A percentile compares a stretch with the other conserved stretches of the same genome.
phyloP scores from a whole-genome alignment of 92 coral and sea anemone genomes.

The Galaxea fascicularis region DNA sequence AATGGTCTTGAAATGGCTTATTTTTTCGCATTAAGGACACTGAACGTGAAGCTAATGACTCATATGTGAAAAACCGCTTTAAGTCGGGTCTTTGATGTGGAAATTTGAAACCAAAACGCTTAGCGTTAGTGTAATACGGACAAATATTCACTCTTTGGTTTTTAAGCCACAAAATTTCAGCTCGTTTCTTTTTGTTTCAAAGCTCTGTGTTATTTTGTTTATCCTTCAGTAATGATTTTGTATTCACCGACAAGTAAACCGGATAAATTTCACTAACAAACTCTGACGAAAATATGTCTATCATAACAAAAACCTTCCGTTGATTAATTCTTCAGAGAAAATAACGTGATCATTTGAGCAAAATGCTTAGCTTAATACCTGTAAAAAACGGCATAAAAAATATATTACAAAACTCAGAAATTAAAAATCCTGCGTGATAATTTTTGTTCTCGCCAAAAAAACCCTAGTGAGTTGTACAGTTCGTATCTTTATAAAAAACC shows the following conservation, averaged over 20 bases:
- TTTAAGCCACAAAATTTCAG: slow-evolving; percentile 1
- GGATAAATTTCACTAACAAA: slow-evolving; percentile 28
- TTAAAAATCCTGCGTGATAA: background rate
- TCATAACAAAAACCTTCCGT: background rate
- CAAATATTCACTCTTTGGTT: slow-evolving; percentile 25
- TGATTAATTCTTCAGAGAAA: background rate
- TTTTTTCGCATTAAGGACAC: slow-evolving; percentile 56
- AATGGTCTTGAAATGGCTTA: slow-evolving; percentile 80
- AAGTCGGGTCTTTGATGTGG: slow-evolving; percentile 58
- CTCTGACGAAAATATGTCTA: background rate
- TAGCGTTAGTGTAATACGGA: slow-evolving; percentile 24
- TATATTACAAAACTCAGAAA: background rate
- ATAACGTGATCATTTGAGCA: slow-evolving; percentile 5
- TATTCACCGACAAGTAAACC: slow-evolving; percentile 14
- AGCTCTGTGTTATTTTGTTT: slow-evolving; percentile 15
- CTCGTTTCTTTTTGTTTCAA: background rate
- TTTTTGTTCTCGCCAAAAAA: background rate
- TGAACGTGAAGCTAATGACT: slow-evolving; percentile 40
- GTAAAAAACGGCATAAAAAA: background rate
- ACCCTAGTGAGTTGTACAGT: slow-evolving; percentile 1
- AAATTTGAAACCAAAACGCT: slow-evolving; percentile 40
- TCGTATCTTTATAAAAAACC: background rate
- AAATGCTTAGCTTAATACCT: slow-evolving; percentile 14
- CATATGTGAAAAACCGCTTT: slow-evolving; percentile 10
- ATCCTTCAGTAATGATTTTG: slow-evolving; percentile 28